These are phyloP conservation scores for Sarcophilus harrisii DNA, from an alignment of 2,797 vertebrate species.

Conservation along the genomic window DNA sequence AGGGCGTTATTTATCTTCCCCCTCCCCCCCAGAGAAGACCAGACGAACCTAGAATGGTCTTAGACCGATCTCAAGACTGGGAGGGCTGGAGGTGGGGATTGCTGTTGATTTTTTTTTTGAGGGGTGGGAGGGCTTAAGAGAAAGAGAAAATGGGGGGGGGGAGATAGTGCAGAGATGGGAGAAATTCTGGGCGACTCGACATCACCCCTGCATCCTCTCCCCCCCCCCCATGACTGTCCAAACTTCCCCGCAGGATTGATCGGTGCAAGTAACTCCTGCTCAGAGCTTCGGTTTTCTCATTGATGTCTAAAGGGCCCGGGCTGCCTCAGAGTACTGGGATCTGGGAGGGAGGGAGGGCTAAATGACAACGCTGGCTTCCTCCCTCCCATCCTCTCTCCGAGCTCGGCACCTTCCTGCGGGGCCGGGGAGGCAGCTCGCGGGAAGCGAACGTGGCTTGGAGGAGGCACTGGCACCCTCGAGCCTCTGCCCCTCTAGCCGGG, in stretches of 20 bases:
- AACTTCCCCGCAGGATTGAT: constrained; percentile 65
- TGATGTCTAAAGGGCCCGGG: constrained; percentile 70
- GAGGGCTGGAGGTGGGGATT: no score
- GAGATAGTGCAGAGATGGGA: not conserved
- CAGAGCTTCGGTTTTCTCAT: constrained; percentile 45
- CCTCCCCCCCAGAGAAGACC: not conserved
- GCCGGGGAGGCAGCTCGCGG: not conserved
- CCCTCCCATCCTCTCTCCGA: not conserved
- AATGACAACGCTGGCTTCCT: not conserved
- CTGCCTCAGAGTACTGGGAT: constrained; percentile 27
- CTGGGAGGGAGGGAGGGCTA: not conserved
- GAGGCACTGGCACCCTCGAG: not conserved
- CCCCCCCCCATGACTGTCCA: not conserved
- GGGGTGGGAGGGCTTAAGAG: no score
- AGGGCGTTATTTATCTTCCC: constrained; percentile 10
- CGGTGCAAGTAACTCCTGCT: constrained; percentile 57
- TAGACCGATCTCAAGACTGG: not conserved
- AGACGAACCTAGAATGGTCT: not conserved
- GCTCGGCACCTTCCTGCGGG: not conserved
- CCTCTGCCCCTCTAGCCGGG: not conserved
- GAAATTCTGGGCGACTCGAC: constrained; percentile 41
- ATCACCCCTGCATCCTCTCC: not conserved
- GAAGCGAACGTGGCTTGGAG: not conserved
- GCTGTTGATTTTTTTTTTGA: no score
- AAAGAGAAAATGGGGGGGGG: not conserved